Evolutionary conservation across 1,140 invertebrate species (phyloP).

Genomic region (Drosophila nebulosa): DNA sequence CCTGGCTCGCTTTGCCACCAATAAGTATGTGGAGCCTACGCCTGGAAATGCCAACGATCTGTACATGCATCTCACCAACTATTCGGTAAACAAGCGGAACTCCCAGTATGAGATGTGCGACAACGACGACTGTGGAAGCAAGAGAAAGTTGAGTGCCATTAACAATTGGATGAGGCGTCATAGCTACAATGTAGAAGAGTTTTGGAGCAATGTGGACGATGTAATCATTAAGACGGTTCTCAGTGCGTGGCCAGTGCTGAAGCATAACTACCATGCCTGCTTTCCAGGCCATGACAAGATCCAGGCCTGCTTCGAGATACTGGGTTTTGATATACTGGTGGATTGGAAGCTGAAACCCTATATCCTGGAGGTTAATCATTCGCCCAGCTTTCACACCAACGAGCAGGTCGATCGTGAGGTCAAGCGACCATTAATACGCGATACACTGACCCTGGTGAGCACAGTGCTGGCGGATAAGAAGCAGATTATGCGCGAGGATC

Average conservation of each 20-base stretch:
- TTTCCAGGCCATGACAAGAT: slow-evolving; percentile 92
- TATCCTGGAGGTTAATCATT: slow-evolving; percentile 94
- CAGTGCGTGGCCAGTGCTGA: slow-evolving; percentile 91
- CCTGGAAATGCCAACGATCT: slow-evolving; percentile 90
- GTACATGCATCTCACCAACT: slow-evolving; percentile 99
- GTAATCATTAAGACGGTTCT: slow-evolving; percentile 94
- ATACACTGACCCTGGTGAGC: slow-evolving; percentile 92
- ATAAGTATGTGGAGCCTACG: slow-evolving; percentile 90
- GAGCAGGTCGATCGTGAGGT: slow-evolving; percentile 91
- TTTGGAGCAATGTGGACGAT: slow-evolving; percentile 93
- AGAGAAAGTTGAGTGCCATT: slow-evolving; percentile 91
- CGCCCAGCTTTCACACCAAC: slow-evolving; percentile 94
- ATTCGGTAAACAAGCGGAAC: slow-evolving; percentile 96
- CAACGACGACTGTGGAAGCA: slow-evolving; percentile 90
- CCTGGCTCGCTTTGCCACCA: slow-evolving; percentile 94
- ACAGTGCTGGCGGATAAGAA: slow-evolving; percentile 89
- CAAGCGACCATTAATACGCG: slow-evolving; percentile 90
- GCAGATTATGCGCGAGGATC: slow-evolving; percentile 88
- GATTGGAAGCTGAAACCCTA: slow-evolving; percentile 92
- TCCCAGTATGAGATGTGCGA: slow-evolving; percentile 84
- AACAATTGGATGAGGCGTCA: slow-evolving; percentile 87
- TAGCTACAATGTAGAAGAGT: slow-evolving; percentile 87
- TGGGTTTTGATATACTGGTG: slow-evolving; percentile 93
- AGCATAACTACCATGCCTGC: slow-evolving; percentile 93
- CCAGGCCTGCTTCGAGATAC: slow-evolving; percentile 93